These are phyloP conservation scores for Catharus minimus DNA, from an alignment of 2,113 vertebrate genomes.

Conservation along the genomic window DNA sequence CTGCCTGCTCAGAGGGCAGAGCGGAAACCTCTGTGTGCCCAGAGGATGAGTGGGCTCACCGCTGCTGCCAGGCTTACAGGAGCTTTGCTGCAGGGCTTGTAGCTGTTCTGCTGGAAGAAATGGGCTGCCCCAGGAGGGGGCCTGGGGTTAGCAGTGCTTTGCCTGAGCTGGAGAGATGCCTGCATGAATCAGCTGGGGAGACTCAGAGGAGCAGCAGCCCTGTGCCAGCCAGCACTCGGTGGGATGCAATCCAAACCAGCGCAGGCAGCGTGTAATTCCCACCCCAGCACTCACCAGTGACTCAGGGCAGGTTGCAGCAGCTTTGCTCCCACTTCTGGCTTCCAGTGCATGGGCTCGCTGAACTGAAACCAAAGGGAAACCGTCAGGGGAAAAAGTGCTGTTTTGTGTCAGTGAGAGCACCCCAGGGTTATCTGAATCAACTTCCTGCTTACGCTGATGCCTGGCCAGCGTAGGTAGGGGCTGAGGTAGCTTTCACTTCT, in stretches of 20 bases:
- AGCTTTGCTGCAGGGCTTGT: background rate
- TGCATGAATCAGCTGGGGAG: background rate
- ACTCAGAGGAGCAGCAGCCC: background rate
- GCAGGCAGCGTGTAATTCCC: background rate
- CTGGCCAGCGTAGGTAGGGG: background rate
- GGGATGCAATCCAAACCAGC: background rate
- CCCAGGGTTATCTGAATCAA: slow-evolving; percentile 9
- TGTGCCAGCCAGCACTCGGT: background rate
- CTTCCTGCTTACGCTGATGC: slow-evolving; percentile 38
- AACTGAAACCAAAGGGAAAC: slow-evolving; percentile 31
- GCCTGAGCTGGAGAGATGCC: background rate
- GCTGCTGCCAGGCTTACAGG: background rate
- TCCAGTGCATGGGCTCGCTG: background rate
- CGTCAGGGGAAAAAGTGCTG: background rate
- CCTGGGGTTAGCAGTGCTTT: background rate
- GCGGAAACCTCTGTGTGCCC: background rate
- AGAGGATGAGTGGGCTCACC: background rate
- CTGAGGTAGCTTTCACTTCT: slow-evolving; percentile 44
- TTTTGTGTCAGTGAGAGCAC: background rate
- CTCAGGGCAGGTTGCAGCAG: background rate
- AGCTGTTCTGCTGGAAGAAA: background rate
- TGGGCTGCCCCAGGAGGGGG: background rate
- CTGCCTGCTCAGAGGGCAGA: background rate
- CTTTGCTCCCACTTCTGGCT: background rate
- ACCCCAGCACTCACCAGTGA: background rate